Evolutionary conservation across 2,888 invertebrate species (phyloP).

Genomic region (Timandra comae): DNA sequence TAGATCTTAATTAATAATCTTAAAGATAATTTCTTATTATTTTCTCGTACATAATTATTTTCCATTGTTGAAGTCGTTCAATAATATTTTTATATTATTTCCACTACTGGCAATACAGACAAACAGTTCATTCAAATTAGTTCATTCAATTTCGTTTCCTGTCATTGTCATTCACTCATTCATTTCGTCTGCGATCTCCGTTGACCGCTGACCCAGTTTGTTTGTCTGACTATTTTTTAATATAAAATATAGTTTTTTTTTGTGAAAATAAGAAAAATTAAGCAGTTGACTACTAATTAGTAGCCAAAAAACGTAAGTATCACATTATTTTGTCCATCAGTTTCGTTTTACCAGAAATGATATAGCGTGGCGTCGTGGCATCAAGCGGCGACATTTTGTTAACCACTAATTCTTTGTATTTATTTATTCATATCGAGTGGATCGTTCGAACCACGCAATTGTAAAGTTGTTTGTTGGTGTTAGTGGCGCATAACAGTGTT

Average conservation of each 20-base stretch:
- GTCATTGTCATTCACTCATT: conserved; percentile 17
- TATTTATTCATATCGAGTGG: conserved; percentile 42
- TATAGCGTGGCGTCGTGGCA: conserved; percentile 61
- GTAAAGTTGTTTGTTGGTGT: too few species aligned
- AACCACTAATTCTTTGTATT: conserved; percentile 55
- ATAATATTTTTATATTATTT: too few species aligned
- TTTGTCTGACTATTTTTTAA: conserved; percentile 17
- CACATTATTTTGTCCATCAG: conserved; percentile 4
- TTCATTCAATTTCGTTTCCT: conserved; percentile 5
- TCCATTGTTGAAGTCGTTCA: too few species aligned
- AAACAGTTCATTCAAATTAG: conserved; percentile 6
- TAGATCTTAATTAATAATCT: too few species aligned
- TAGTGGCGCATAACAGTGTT: too few species aligned
- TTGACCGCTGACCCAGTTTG: conserved; percentile 22
- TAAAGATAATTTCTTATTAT: too few species aligned
- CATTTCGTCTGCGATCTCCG: conserved; percentile 14
- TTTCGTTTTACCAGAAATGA: conserved; percentile 1
- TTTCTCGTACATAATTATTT: too few species aligned
- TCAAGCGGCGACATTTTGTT: conserved; percentile 72
- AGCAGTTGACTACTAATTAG: conserved; percentile 19
- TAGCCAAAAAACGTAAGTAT: conserved; percentile 13
- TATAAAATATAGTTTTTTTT: conserved; percentile 32
- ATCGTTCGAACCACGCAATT: conserved; percentile 4
- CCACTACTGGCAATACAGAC: too few species aligned
- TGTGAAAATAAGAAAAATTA: conserved; percentile 1